Evolutionary conservation across 1,140 invertebrate genomes (phyloP).

Genomic region (Phymastichus coffea): DNA sequence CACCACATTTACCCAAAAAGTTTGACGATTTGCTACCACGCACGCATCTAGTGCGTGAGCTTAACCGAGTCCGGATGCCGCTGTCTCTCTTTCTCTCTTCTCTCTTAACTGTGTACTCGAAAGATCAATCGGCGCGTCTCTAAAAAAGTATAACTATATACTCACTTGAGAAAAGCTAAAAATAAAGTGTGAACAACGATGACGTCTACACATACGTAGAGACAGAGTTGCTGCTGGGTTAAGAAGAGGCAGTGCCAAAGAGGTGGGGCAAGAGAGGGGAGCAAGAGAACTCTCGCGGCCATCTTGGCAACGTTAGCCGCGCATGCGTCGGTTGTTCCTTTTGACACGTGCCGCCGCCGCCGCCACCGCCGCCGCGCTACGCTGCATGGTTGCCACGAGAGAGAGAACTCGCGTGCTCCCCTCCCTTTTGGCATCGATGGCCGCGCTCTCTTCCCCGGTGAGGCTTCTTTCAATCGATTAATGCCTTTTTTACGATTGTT

Average conservation of each 20-base stretch:
- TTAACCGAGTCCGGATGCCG: constrained; percentile 11
- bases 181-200: no score
- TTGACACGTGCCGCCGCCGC: constrained; percentile 51
- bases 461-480: constrained; percentile 17
- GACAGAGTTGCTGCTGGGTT: no score
- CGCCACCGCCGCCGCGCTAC: constrained; percentile 16
- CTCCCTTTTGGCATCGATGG: constrained; percentile 1
- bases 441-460: neutral
- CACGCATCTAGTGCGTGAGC: constrained; percentile 13
- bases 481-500: constrained; percentile 15
- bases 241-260: neutral
- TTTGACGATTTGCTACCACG: no score
- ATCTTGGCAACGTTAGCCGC: constrained; percentile 39
- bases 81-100: no score
- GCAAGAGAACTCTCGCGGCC: constrained; percentile 36
- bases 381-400: neutral
- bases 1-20: no score
- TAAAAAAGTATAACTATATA: no score
- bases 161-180: no score
- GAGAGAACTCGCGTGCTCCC: neutral
- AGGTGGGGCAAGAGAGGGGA: constrained; percentile 32
- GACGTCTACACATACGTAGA: no score
- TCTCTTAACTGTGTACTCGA: no score
- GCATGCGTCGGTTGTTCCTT: constrained; percentile 30
- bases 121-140: no score